phyloP scores from a whole-genome alignment of 1,140 invertebrate species.

The Chionoecetes opilio region DNA sequence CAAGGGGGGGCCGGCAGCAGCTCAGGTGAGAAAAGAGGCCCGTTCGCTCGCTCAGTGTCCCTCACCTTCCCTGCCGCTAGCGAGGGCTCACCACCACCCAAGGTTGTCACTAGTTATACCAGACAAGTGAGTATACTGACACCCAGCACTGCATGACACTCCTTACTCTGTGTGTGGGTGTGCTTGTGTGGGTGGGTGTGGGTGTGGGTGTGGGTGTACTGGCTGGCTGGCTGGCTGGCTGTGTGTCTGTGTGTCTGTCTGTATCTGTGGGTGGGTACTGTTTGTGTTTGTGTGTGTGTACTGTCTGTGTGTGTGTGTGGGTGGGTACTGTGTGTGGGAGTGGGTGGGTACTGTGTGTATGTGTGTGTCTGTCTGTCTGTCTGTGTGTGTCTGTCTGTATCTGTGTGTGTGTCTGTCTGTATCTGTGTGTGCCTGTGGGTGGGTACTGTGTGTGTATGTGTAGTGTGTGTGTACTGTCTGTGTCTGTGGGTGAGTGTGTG shows the following conservation, averaged over 20 bases:
- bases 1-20: conserved; percentile 38
- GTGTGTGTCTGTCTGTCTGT: too few species aligned
- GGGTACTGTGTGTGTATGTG: too few species aligned
- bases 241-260: background rate
- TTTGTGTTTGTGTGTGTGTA: background rate
- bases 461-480: too few species aligned
- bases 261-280: background rate
- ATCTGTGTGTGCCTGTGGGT: too few species aligned
- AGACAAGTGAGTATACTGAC: conserved; percentile 72
- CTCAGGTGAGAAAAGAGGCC: conserved; percentile 70
- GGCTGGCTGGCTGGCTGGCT: background rate
- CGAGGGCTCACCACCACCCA: conserved; percentile 60
- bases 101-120: conserved; percentile 76
- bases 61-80: conserved; percentile 71
- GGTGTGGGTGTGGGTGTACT: background rate
- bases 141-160: background rate
- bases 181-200: background rate
- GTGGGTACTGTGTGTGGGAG: too few species aligned
- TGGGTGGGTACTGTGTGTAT: too few species aligned
- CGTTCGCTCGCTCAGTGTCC: conserved; percentile 75
- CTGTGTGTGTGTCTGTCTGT: too few species aligned
- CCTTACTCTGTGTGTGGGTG: background rate
- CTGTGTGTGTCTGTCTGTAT: too few species aligned
- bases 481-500: too few species aligned
- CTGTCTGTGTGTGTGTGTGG: background rate